phyloP scores from a whole-genome alignment of 92 coral and sea anemone genomes.

The Phenganax marumi region DNA sequence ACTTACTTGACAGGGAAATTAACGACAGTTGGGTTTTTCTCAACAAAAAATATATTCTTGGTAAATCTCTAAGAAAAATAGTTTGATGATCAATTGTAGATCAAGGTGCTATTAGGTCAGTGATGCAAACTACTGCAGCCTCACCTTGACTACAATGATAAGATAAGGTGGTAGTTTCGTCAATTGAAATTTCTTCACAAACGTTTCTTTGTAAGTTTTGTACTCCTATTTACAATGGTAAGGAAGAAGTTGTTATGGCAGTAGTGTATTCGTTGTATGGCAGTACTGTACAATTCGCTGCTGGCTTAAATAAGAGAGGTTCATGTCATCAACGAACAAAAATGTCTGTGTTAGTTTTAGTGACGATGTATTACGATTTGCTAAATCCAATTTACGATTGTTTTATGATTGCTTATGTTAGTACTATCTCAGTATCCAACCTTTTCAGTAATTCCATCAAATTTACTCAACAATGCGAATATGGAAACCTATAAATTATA shows the following conservation, averaged over 20 bases:
- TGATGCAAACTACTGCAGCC: neutral
- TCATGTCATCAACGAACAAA: too few species aligned
- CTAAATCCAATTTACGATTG: neutral
- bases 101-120: neutral
- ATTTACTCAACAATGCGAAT: conserved; percentile 79
- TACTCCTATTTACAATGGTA: conserved; percentile 63
- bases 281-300: too few species aligned
- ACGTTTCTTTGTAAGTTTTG: conserved; percentile 94
- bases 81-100: neutral
- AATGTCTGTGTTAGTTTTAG: neutral
- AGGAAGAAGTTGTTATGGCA: neutral
- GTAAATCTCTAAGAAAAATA: conserved; percentile 76
- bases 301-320: too few species aligned
- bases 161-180: conserved; percentile 82
- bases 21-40: conserved; percentile 94
- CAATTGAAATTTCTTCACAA: conserved; percentile 91
- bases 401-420: neutral
- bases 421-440: conserved; percentile 34
- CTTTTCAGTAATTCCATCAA: conserved; percentile 98
- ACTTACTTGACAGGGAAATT: conserved; percentile 96
- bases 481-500: conserved; percentile 69
- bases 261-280: neutral
- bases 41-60: conserved; percentile 89
- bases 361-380: neutral
- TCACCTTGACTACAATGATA: conserved; percentile 82